phyloP scores from a whole-genome alignment of 2,113 vertebrate species.

The Beaufortia kweichowensis region DNA sequence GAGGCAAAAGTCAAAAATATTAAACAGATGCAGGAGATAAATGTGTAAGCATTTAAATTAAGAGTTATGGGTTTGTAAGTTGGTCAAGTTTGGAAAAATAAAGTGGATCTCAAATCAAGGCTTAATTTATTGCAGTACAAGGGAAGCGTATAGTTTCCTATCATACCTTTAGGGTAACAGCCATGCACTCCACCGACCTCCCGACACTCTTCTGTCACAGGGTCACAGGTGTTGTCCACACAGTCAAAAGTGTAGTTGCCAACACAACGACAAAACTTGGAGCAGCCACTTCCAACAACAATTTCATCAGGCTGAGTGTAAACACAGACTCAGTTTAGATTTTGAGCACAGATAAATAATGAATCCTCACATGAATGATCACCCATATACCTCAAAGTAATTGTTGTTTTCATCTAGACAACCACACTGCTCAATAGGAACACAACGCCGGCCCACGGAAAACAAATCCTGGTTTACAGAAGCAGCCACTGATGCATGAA shows the following conservation, averaged over 20 bases:
- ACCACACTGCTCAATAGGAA: slow-evolving; percentile 73
- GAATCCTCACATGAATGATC: not conserved
- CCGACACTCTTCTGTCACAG: slow-evolving; percentile 72
- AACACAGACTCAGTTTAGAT: slow-evolving; percentile 6
- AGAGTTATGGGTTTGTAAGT: too few species aligned
- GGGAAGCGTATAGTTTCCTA: not conserved
- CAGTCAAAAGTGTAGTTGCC: slow-evolving; percentile 77
- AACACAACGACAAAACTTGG: slow-evolving; percentile 72
- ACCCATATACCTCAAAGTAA: slow-evolving; percentile 74
- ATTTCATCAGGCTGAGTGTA: slow-evolving; percentile 72
- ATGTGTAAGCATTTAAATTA: too few species aligned
- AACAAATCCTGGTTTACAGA: slow-evolving; percentile 79
- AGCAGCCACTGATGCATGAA: slow-evolving; percentile 74
- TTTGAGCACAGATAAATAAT: not conserved
- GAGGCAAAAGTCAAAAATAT: not conserved
- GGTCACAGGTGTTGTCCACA: slow-evolving; percentile 71
- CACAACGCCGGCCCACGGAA: slow-evolving; percentile 67
- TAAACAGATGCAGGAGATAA: not conserved
- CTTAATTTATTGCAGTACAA: not conserved
- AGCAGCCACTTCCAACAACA: slow-evolving; percentile 71
- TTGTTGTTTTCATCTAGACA: slow-evolving; percentile 73
- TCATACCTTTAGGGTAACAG: slow-evolving; percentile 78
- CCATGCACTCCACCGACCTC: slow-evolving; percentile 67
- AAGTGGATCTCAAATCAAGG: not conserved
- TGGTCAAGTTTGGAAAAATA: too few species aligned